Base-by-base conservation (phyloP, 2,888 invertebrate species). In the Agonopterix heracliana region DNA sequence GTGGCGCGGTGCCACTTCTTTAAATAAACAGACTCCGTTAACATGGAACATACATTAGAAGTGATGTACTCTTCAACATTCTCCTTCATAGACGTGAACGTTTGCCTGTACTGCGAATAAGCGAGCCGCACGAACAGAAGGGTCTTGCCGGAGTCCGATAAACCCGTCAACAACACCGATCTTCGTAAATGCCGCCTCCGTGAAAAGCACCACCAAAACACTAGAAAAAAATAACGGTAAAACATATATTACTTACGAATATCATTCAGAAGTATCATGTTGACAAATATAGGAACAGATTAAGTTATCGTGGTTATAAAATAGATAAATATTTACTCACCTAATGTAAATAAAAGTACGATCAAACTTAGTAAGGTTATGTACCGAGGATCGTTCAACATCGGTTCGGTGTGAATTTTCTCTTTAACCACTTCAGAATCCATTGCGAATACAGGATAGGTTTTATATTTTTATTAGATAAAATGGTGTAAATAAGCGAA, bases 61-160 rank as follows among this genome's bases (percentile, higher is more conserved):
- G 90, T 85, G 41, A 87, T 59, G 64, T 91, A 93, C 46, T 92
- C 91, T 41, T 93, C 95, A 52, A 92, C 84, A 86, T 98, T 98
- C 75, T 96, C 95, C 63, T 93, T 92, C 75, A 96, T 93, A n/a
- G 98, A 98, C 1, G 96, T 96, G 67, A 95, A 94, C 7, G 97
- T 96, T 55, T 92, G 89, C 48, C 93, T 86, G 68, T 90, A 92
- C 66, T 93, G 93, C 34, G 92, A 91, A 73, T 93, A 91, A 11
- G 94, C 82, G 43, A 98, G 81, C 68, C 94, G 92, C 49, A 95
- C 92, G 81, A 94, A 98, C 48, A 98, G 81, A 38, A 96, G 84
- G 2, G 98, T 98, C 89, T 98, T 98, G 12, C 98, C 98, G 34
- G 96, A 92, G 71, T 97, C 96, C 61, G 95, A 94, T 2, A 97